Base-by-base conservation (phyloP, 2,797 vertebrate genomes). In the Leontopithecus rosalia region DNA sequence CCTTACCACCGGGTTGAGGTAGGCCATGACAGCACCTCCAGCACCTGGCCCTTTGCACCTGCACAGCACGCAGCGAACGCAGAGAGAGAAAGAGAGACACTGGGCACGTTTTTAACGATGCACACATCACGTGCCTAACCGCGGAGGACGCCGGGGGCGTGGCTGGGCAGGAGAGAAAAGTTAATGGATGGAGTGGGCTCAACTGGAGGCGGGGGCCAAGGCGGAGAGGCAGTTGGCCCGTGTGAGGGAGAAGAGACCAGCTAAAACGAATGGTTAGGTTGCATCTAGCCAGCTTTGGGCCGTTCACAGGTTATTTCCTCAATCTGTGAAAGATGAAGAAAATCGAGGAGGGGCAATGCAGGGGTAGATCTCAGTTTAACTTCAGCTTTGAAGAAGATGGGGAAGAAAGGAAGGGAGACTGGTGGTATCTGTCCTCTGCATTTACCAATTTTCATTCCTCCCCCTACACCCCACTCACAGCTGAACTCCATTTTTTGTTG, bases 1-100 rank as follows among this genome's bases (percentile, higher is more conserved):
- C 64, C 96, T 98, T 98, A 98, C 98, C 98, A 98, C 96, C 0
- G 70, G 30, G 72, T 48, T 96, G 2, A 11, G 1, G 19, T 67
- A 52, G 11, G 98, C 98, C 98, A 98, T 98, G 55, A 20, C 50
- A 0, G 26, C 84, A 0, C 0, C 43, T 36, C 52, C 39, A 0
- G 2, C 1, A 12, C 48, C 80, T 1, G 0, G 19, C 43, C 33
- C n/a, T 79, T 30, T 39, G 87, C 87, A 75, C 97, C 97, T 72
- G 90, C 80, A 73, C 93, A 12, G 88, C 76, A 55, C 64, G 24
- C 39, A 10, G 2, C 0, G 8, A 4, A 0, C 0, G 0, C 26
- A 0, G 0, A 19, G 46, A 30, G 0, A 22, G 2, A 4, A 72
- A 17, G 2, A n/a, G 0, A 24, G 2, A 4, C 76, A 17, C 2